Evolutionary conservation across 2,113 vertebrate species (phyloP).

Genomic region (Gnathonemus longibarbis): DNA sequence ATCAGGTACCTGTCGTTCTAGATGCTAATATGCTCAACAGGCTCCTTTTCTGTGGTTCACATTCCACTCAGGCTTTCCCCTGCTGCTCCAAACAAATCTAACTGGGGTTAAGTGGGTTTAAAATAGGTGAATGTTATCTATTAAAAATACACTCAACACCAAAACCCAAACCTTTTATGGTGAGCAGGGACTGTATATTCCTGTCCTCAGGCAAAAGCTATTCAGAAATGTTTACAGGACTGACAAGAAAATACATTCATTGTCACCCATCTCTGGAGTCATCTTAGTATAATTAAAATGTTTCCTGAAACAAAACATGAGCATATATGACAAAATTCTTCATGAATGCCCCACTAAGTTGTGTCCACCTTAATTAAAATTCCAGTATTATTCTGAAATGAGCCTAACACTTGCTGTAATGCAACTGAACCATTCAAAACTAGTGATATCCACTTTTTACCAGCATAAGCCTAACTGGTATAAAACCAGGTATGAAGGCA

Average conservation of each 20-base stretch:
- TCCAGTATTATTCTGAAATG: neutral
- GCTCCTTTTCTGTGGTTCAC: neutral
- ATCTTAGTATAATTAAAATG: neutral
- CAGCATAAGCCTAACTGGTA: neutral
- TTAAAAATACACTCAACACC: neutral
- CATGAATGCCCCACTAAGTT: neutral
- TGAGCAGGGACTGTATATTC: neutral
- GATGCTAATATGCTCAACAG: neutral
- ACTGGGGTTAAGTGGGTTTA: neutral
- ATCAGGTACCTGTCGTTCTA: neutral
- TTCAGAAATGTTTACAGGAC: neutral
- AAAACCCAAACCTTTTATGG: neutral
- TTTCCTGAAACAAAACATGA: neutral
- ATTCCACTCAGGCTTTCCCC: neutral
- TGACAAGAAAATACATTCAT: neutral
- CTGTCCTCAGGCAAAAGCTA: neutral
- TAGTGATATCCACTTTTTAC: neutral
- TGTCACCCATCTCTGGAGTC: neutral
- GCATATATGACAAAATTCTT: neutral
- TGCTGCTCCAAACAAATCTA: neutral
- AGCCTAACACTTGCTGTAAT: neutral
- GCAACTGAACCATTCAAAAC: neutral
- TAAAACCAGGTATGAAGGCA: neutral
- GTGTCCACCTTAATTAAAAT: neutral
- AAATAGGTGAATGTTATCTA: neutral